Evolutionary conservation across 2,888 invertebrate species (phyloP).

Genomic region (Pammene fasciana): DNA sequence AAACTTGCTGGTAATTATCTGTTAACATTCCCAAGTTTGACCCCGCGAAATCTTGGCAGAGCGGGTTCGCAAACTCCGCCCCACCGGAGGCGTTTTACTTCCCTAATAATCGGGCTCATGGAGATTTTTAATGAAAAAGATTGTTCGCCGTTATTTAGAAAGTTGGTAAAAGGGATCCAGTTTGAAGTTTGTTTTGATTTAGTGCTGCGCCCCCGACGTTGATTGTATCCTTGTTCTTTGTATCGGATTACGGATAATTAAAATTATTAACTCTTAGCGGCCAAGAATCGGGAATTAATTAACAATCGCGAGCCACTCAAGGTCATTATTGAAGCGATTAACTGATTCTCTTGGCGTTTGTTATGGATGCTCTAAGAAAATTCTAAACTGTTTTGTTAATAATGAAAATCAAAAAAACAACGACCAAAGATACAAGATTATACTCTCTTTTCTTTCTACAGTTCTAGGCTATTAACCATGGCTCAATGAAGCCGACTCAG

Average conservation of each 20-base stretch:
- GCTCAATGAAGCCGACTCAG: too few species aligned
- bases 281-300: not conserved
- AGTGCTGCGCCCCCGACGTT: conserved; percentile 70
- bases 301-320: not conserved
- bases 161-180: conserved; percentile 79
- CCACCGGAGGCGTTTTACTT: conserved; percentile 79
- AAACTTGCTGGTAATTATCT: conserved; percentile 83
- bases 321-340: not conserved
- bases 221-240: conserved; percentile 75
- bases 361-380: too few species aligned
- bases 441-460: too few species aligned
- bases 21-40: conserved; percentile 83
- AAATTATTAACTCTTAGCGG: conserved; percentile 55
- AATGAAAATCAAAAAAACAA: not conserved
- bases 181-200: conserved; percentile 80
- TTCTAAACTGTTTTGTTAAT: not conserved
- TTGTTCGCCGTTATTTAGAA: conserved; percentile 81
- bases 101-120: conserved; percentile 80
- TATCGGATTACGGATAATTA: conserved; percentile 73
- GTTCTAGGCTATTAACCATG: too few species aligned
- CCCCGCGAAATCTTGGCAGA: conserved; percentile 77
- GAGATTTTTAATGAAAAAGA: conserved; percentile 83
- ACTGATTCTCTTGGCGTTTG: not conserved
- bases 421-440: too few species aligned
- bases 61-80: conserved; percentile 68